These are phyloP conservation scores for Magallana gigas DNA, from an alignment of 1,140 invertebrate genomes.

Conservation along the genomic window DNA sequence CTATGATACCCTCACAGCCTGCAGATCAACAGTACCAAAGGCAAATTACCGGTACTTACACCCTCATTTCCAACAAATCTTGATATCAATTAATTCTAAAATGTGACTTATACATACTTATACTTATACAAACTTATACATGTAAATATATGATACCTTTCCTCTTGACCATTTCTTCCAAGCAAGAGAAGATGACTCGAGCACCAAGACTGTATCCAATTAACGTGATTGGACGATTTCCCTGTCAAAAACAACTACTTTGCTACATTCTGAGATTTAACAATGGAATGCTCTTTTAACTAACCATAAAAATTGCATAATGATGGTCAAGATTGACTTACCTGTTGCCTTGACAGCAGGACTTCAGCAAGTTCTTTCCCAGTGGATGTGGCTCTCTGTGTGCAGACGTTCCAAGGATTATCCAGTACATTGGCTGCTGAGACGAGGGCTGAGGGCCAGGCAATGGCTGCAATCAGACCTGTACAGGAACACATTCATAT, in stretches of 20 bases:
- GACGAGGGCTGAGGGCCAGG: constrained; percentile 86
- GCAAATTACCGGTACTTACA: too few species aligned
- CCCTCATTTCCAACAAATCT: too few species aligned
- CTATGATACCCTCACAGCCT: constrained; percentile 84
- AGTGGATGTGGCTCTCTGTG: constrained; percentile 83
- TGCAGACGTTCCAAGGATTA: constrained; percentile 88
- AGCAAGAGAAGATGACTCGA: constrained; percentile 86
- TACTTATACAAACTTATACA: not conserved
- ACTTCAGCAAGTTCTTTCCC: constrained; percentile 87
- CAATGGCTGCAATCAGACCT: constrained; percentile 85
- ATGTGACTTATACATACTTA: too few species aligned
- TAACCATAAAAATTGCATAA: not conserved
- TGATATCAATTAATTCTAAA: too few species aligned
- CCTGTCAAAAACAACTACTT: constrained; percentile 67
- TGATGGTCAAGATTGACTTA: constrained; percentile 42
- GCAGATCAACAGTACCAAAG: not conserved
- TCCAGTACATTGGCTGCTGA: constrained; percentile 85
- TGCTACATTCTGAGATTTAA: not conserved
- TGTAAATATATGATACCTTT: constrained; percentile 66
- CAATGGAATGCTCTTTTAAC: too few species aligned
- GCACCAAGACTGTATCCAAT: constrained; percentile 88
- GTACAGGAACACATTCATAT: not conserved
- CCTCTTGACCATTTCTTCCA: constrained; percentile 79
- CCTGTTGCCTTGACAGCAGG: constrained; percentile 83
- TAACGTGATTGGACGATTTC: constrained; percentile 86